A percentile compares a stretch with the other conserved stretches of the same genome.
Conservation (phyloP, 2,113 vertebrate species). For the Rallus limicola region DNA sequence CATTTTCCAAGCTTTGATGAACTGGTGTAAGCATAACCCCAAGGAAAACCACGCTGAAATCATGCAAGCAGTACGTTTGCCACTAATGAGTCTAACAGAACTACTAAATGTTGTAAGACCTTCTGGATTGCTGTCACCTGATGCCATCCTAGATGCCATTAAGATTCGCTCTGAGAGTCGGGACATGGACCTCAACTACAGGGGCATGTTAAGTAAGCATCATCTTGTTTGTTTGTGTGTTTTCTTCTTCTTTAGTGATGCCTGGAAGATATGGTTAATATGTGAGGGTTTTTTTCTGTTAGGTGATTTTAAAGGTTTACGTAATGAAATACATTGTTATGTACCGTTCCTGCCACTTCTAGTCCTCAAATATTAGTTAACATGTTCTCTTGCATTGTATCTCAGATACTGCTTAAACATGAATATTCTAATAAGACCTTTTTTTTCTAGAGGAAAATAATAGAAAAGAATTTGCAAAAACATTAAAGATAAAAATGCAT, state of each 20-base stretch:
- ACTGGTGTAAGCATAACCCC: conserved; percentile 91
- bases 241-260: not conserved
- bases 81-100: conserved; percentile 95
- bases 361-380: not conserved
- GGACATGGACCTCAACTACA: conserved; percentile 98
- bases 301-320: not conserved
- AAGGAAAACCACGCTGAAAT: conserved; percentile 88
- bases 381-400: not conserved
- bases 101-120: conserved; percentile 95
- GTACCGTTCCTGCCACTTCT: not conserved
- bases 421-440: not conserved
- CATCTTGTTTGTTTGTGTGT: not conserved
- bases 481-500: not conserved
- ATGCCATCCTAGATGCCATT: conserved; percentile 96
- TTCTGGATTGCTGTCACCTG: conserved; percentile 89
- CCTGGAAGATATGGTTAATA: not conserved
- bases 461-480: not conserved
- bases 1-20: conserved; percentile 93
- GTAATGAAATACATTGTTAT: not conserved
- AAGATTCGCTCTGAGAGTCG: conserved; percentile 96
- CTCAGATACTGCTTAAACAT: not conserved
- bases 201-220: conserved; percentile 94
- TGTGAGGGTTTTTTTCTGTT: not conserved
- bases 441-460: not conserved
- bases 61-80: conserved; percentile 93